phyloP scores from a whole-genome alignment of 2,888 invertebrate genomes.

The Xylocampa areola region DNA sequence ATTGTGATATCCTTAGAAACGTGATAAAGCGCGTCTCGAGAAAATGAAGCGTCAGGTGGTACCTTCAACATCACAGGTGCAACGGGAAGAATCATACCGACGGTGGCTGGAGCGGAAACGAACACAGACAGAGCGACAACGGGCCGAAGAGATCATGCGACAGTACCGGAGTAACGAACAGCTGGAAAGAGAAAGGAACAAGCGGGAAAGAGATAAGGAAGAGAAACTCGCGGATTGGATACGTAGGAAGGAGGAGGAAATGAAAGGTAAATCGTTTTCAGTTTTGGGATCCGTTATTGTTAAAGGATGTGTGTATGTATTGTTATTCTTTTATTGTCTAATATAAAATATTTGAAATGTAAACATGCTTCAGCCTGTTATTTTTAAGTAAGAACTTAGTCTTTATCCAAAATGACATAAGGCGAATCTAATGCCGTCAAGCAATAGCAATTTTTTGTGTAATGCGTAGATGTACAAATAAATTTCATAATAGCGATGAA shows the following conservation, averaged over 20 bases:
- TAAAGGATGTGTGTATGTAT: too few relatives aligned
- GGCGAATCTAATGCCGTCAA: too few relatives aligned
- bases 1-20: constrained; percentile 66
- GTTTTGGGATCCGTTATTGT: background rate
- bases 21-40: constrained; percentile 74
- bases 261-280: constrained; percentile 81
- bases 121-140: constrained; percentile 75
- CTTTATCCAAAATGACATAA: too few relatives aligned
- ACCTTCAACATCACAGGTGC: constrained; percentile 75
- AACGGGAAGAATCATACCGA: constrained; percentile 85
- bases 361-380: too few relatives aligned
- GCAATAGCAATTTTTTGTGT: too few relatives aligned
- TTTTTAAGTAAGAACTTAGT: too few relatives aligned
- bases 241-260: constrained; percentile 89
- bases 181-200: constrained; percentile 76
- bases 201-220: constrained; percentile 79
- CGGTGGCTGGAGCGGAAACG: constrained; percentile 89
- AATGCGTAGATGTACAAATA: too few relatives aligned
- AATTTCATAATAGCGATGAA: constrained; percentile 73
- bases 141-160: constrained; percentile 82
- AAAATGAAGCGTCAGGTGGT: constrained; percentile 68
- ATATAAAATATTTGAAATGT: too few relatives aligned
- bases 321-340: too few relatives aligned
- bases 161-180: constrained; percentile 75
- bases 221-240: constrained; percentile 89